Conservation (phyloP, 2,888 invertebrate species). For the Holacanthella duospinosa region DNA sequence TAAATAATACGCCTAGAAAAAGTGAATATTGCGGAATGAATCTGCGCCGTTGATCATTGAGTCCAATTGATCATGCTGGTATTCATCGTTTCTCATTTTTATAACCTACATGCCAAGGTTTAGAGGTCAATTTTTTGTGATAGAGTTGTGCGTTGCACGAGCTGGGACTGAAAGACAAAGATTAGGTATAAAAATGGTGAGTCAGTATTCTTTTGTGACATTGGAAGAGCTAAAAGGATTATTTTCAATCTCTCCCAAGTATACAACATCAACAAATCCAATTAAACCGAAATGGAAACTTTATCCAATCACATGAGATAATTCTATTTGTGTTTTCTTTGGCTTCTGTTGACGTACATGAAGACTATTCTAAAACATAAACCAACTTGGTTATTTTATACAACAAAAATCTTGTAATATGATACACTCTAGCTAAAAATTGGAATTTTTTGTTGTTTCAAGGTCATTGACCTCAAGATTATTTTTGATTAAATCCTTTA, state of each 20-base stretch:
- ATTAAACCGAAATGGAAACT: slow-evolving; percentile 5
- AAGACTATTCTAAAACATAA: no score
- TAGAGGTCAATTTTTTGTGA: neutral
- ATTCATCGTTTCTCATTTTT: neutral
- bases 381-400: no score
- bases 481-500: no score
- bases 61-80: neutral
- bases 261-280: neutral
- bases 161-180: neutral
- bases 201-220: neutral
- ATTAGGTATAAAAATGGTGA: neutral
- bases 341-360: neutral
- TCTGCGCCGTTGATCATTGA: neutral
- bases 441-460: no score
- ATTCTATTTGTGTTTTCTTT: slow-evolving; percentile 1
- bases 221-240: neutral
- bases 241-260: neutral
- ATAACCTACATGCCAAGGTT: neutral
- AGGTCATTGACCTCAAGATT: no score
- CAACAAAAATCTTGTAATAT: no score
- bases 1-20: neutral
- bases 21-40: neutral
- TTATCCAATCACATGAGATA: slow-evolving; percentile 3
- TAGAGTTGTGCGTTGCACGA: neutral
- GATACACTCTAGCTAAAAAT: no score